Conservation (phyloP, 2,797 vertebrate species). For the Ctenochaetus hawaiiensis region DNA sequence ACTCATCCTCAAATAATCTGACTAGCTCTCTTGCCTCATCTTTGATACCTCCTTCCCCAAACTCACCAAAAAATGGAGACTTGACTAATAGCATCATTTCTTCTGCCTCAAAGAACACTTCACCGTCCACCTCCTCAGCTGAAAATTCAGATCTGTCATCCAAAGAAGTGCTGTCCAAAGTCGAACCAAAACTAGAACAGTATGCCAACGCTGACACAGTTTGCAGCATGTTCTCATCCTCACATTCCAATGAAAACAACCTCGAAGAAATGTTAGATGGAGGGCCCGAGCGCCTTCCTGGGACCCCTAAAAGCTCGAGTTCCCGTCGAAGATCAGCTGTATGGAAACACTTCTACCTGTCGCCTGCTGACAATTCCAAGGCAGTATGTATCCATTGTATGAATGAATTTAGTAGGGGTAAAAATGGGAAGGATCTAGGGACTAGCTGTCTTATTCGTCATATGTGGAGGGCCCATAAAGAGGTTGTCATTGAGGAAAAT, state of each 20-base stretch:
- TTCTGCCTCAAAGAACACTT: slow-evolving; percentile 84
- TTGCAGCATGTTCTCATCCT: slow-evolving; percentile 77
- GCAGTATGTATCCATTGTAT: slow-evolving; percentile 97
- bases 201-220: slow-evolving; percentile 81
- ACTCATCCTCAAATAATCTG: slow-evolving; percentile 81
- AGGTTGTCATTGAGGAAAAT: slow-evolving; percentile 96
- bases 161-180: slow-evolving; percentile 90
- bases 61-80: slow-evolving; percentile 89
- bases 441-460: slow-evolving; percentile 98
- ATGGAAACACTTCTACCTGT: slow-evolving; percentile 99
- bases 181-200: slow-evolving; percentile 87
- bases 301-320: slow-evolving; percentile 90
- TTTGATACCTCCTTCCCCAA: slow-evolving; percentile 86
- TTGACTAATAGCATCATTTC: slow-evolving; percentile 75
- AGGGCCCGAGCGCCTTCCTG: slow-evolving; percentile 83
- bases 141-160: slow-evolving; percentile 87
- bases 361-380: slow-evolving; percentile 95
- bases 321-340: slow-evolving; percentile 95
- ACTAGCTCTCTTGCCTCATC: slow-evolving; percentile 77
- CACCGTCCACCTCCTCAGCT: slow-evolving; percentile 89
- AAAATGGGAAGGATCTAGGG: slow-evolving; percentile 97
- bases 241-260: slow-evolving; percentile 84
- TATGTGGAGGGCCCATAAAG: slow-evolving; percentile 97
- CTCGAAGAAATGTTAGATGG: slow-evolving; percentile 88
- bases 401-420: slow-evolving; percentile 98